A percentile compares a stretch with the other conserved stretches of the same genome.
Evolutionary conservation across 2,888 invertebrate genomes (phyloP).

Genomic region (Branchipolynoe longqiensis): DNA sequence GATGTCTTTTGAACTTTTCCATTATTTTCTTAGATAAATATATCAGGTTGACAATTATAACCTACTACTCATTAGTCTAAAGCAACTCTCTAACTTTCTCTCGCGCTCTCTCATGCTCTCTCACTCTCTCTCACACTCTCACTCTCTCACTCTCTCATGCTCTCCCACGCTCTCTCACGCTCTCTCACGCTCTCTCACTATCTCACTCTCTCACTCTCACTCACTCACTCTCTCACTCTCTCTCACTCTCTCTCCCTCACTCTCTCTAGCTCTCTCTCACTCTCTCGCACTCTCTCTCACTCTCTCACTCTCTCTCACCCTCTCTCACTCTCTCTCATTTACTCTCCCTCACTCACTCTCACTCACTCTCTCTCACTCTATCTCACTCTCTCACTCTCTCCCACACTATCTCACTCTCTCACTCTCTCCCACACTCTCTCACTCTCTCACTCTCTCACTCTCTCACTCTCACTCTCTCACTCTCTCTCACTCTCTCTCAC

Average conservation of each 20-base stretch:
- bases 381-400: neutral
- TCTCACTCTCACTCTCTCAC: constrained; percentile 4
- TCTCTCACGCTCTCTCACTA: neutral
- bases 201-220: neutral
- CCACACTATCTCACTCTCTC: neutral
- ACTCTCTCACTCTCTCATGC: neutral
- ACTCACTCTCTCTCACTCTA: neutral
- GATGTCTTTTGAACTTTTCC: too few relatives aligned
- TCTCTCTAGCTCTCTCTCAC: neutral
- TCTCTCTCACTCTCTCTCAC: neutral
- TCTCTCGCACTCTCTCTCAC: constrained; percentile 1
- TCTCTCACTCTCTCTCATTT: neutral
- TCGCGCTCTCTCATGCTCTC: neutral
- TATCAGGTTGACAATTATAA: too few relatives aligned
- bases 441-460: neutral
- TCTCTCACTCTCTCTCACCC: neutral
- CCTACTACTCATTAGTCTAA: too few relatives aligned
- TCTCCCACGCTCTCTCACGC: neutral
- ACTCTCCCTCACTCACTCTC: neutral
- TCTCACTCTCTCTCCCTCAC: neutral
- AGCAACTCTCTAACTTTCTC: neutral
- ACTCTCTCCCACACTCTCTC: constrained; percentile 3
- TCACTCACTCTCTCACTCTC: neutral
- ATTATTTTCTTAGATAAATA: too few relatives aligned
- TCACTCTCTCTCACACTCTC: neutral